Base-by-base conservation (phyloP, 2,797 vertebrate species). In the Rhadinocentrus ornatus region DNA sequence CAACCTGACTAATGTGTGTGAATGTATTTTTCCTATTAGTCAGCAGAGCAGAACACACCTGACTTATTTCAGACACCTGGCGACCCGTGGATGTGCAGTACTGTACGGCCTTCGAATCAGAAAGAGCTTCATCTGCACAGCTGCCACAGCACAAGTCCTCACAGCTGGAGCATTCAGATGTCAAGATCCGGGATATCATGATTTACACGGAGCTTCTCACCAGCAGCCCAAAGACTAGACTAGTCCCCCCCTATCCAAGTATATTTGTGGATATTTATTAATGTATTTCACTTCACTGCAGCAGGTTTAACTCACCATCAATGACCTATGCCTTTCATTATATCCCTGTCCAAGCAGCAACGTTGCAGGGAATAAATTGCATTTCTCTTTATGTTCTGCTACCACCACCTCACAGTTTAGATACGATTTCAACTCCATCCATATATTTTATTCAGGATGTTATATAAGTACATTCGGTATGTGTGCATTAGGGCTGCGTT, bases 311-410 rank as follows among this genome's bases (percentile, higher is more conserved):
- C 95, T 96, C 96, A 94, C 96, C 96, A 94, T 95, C 96, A 95
- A 94, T 97, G 97, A 98, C 97, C 97, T 97, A 96, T 95, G 96
- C 95, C 96, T 97, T 98, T 98, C 97, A 98, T 98, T 98, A 98
- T 97, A 96, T 95, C 95, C 93, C 95, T 96, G 96, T 97, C 96
- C 96, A 95, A 96, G 95, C 94, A 87, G 93, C 91, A 89, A 93
- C 96, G 96, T 98, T 97, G 95, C 91, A 93, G 91, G 93, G 97
- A 97, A 99, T 99, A 98, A 99, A 99, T 99, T 97, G 96, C 95
- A 95, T 96, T 95, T 94, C 96, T 97, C 76, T 95, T 98, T 97
- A 97, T 96, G 96, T 95, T 95, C 74, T 44, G 58, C 96, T 39
- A 71, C 87, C 48, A 64, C 73, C 46, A 31, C 68, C 84, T 76